These are phyloP conservation scores for Alcedo atthis DNA, from an alignment of 2,797 vertebrate genomes.

Conservation along the genomic window DNA sequence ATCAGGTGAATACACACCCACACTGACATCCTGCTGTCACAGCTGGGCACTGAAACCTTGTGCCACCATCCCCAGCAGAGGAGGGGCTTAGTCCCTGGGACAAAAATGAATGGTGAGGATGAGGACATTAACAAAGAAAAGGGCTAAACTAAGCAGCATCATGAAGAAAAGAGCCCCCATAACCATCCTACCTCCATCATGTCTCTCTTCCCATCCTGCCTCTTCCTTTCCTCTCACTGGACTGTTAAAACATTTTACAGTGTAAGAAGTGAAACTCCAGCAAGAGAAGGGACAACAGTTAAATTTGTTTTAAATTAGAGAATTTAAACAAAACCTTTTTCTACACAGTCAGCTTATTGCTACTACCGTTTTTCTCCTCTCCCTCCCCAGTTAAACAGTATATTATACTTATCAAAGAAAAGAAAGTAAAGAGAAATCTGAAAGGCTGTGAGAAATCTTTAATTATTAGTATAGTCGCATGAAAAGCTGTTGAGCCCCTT, in stretches of 20 bases:
- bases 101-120: accelerated
- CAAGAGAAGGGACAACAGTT: neutral
- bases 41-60: neutral
- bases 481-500: conserved; percentile 76
- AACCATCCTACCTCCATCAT: neutral
- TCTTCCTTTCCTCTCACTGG: neutral
- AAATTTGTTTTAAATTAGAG: neutral
- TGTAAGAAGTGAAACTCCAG: neutral
- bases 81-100: neutral
- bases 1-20: neutral
- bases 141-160: neutral
- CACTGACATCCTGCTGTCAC: neutral
- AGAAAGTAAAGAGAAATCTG: conserved; percentile 68
- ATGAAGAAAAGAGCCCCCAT: neutral
- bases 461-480: conserved; percentile 71
- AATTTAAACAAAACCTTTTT: conserved; percentile 37
- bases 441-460: conserved; percentile 71
- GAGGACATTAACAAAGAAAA: neutral
- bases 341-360: neutral
- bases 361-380: neutral
- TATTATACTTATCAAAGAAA: conserved; percentile 74
- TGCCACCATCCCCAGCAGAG: accelerated
- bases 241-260: neutral
- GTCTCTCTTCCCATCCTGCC: neutral
- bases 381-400: conserved; percentile 59